Evolutionary conservation across 2,113 vertebrate species (phyloP), one percentile per base, ranked within the genome.

Genomic region (Leiothrix lutea): DNA sequence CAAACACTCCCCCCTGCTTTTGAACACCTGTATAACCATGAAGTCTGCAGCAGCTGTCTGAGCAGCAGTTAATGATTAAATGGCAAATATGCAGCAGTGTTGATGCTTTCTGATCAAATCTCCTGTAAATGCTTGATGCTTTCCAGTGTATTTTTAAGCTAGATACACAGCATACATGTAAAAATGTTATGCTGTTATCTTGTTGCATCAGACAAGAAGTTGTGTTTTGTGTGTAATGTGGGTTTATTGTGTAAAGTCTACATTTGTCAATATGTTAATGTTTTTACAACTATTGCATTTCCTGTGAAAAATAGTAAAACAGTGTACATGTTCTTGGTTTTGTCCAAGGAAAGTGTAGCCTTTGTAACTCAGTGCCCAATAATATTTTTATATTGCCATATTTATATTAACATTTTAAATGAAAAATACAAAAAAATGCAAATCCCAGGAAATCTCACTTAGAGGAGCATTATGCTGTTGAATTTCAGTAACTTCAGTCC

Each of bases 21-120:
- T 88, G 70, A 91, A 78, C 92, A 96, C 95, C 74, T 95, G 73
- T 86, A 54, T 75, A 82, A 69, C 62, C 54, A 47, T 81, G 48
- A 84, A 78, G 81, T 47, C 61, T 81, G 11, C 54, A 79, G 77
- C 65, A 92, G 72, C 80, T 87, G 47, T 71, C 77, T 91, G 74
- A 73, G 11, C 65, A 87, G 73, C 33, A 91, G 80, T 81, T 94
- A 89, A 87, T 80, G 33, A 86, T 95, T 90, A 86, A 86, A 74
- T 83, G 35, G 51, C 54, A 95, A 87, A 94, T 62, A 92, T 33
- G 35, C 50, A 73, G 24, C 54, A 91, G 58, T 85, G 70, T 53
- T 14, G 47, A 24, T 81, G 47, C 28, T 90, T 86, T 96, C 66
- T 80, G 38, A 45, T 90, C 47, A 70, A 75, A 38, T 71, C 14